These are phyloP conservation scores for Mormoops blainvillei DNA, from an alignment of 2,113 vertebrate genomes.

Conservation along the genomic window DNA sequence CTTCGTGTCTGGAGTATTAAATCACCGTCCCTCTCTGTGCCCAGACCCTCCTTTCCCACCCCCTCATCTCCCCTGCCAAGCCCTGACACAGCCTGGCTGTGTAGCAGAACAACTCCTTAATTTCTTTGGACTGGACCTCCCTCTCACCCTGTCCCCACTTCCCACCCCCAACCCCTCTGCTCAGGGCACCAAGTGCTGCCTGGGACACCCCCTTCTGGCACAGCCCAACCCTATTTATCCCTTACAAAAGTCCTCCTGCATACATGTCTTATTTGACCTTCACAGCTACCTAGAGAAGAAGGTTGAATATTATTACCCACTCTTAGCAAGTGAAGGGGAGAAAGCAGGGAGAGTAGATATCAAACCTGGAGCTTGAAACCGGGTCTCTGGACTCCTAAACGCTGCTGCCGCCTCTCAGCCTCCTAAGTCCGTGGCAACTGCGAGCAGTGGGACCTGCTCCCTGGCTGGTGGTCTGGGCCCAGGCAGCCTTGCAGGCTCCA, in stretches of 20 bases:
- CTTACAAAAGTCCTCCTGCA: not conserved
- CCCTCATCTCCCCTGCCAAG: not conserved
- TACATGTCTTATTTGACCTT: not conserved
- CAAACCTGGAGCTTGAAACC: not conserved
- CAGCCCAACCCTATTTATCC: not conserved
- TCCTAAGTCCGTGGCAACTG: not conserved
- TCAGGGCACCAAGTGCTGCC: not conserved
- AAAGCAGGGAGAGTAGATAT: not conserved
- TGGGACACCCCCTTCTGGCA: not conserved
- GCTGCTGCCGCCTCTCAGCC: not conserved
- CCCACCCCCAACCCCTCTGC: not conserved
- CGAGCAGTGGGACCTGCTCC: not conserved
- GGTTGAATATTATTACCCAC: not conserved
- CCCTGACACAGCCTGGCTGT: not conserved
- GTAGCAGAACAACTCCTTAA: not conserved
- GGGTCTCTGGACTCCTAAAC: not conserved
- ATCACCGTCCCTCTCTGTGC: not conserved
- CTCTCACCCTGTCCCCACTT: not conserved
- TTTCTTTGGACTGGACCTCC: not conserved
- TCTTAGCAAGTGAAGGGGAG: not conserved
- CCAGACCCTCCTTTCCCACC: not conserved
- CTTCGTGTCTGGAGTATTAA: not conserved
- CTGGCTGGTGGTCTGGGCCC: not conserved
- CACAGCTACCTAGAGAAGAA: not conserved
- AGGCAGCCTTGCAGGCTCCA: accelerated